Conservation (phyloP, 2,888 invertebrate species). For the Pyrgus malvae region DNA sequence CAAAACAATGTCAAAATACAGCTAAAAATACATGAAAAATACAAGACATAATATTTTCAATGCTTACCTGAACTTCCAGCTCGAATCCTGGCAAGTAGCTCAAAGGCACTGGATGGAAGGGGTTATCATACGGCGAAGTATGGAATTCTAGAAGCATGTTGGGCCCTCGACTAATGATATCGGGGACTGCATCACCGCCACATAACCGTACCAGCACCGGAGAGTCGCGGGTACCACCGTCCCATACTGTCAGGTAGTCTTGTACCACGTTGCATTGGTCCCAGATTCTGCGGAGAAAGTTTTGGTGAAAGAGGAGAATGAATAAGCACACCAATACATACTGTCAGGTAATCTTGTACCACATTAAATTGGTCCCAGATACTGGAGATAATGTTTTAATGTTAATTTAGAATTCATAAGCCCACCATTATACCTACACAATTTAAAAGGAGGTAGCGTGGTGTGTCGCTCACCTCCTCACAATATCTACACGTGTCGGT, state of each 20-base stretch:
- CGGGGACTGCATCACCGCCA: conserved; percentile 91
- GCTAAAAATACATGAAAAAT: too few species aligned
- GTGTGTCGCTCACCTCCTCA: too few species aligned
- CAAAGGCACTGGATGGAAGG: conserved; percentile 89
- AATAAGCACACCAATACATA: conserved; percentile 92
- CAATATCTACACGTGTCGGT: too few species aligned
- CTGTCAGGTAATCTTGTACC: conserved; percentile 90
- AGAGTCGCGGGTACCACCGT: conserved; percentile 86
- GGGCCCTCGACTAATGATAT: conserved; percentile 89
- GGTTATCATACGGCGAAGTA: conserved; percentile 91
- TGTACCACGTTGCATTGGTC: conserved; percentile 91
- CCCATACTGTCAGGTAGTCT: conserved; percentile 91
- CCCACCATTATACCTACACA: conserved; percentile 92
- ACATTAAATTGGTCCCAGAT: conserved; percentile 92
- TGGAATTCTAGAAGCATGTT: conserved; percentile 91
- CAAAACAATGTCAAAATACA: too few species aligned
- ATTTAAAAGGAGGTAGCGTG: too few species aligned
- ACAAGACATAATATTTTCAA: too few species aligned
- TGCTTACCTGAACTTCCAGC: conserved; percentile 90
- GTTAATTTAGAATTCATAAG: too few species aligned
- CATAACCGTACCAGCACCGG: conserved; percentile 89
- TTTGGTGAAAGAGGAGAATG: too few species aligned
- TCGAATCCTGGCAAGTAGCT: conserved; percentile 91
- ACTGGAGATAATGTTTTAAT: conserved; percentile 61
- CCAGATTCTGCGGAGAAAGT: conserved; percentile 84